phyloP scores from a whole-genome alignment of 2,888 invertebrate genomes.

The Palloptera scutellata region DNA sequence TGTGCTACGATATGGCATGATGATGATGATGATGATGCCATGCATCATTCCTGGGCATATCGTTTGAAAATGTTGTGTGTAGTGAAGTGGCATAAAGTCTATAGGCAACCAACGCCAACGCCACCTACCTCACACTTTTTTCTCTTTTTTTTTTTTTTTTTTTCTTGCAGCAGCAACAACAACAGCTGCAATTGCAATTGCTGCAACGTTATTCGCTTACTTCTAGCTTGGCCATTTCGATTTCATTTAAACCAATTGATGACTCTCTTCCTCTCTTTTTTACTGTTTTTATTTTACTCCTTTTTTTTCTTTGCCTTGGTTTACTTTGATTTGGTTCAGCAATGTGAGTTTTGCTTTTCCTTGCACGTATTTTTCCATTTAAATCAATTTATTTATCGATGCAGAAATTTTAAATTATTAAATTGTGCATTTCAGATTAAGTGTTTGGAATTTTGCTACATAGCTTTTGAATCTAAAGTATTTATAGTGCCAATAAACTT shows the following conservation, averaged over 20 bases:
- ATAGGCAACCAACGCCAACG: not conserved
- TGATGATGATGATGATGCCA: conserved; percentile 1
- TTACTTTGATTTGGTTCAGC: not conserved
- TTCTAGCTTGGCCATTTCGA: conserved; percentile 18
- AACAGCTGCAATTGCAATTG: not conserved
- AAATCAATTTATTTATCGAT: no score
- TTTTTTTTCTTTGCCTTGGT: conserved; percentile 13
- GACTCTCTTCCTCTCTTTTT: conserved; percentile 26
- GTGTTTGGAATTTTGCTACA: no score
- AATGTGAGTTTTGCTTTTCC: not conserved
- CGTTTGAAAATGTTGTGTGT: not conserved
- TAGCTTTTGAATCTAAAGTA: no score
- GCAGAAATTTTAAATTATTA: no score
- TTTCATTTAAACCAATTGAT: conserved; percentile 34
- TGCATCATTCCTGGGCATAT: not conserved
- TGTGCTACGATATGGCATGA: conserved; percentile 1
- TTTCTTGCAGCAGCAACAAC: not conserved
- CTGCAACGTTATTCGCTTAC: not conserved
- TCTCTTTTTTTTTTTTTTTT: no score
- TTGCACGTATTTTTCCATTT: conserved; percentile 2
- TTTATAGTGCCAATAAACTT: no score
- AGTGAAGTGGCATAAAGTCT: conserved; percentile 14
- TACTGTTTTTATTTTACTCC: conserved; percentile 3
- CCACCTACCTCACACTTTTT: no score
- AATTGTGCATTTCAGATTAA: no score